Evolutionary conservation across 1,140 invertebrate species (phyloP), one percentile per base, ranked within the genome.

Genomic region (Cyclina sinensis): DNA sequence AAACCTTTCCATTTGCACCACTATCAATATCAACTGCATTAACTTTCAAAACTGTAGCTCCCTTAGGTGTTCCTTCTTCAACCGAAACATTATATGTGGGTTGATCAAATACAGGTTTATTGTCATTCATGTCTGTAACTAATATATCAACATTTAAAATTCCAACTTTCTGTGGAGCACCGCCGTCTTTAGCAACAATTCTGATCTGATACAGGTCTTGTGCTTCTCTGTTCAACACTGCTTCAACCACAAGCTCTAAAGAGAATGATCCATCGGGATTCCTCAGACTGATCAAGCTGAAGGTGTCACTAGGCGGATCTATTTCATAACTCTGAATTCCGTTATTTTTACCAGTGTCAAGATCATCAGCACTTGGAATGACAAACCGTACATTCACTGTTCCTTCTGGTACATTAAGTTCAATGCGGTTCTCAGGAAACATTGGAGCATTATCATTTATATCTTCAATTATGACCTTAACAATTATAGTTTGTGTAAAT

Each of bases 1-100:
- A 97, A 3, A 99, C 96, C 0, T 97, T 96, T 0, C 98, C 98
- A 96, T 99, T 99, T 73, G 97, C 97, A 0, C 98, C 98, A 92
- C 98, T 97, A 94, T 99, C 99, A n/a, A 96, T 96, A 95, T 99
- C 99, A 3, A 96, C 96, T 0, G 99, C 99, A 18, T 51, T 57
- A 35, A 90, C 97, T 97, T 96, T 89, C 74, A 98, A 95, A 37
- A 93, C 83, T 11, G 81, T 82, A 81, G 98, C 98, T 70, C 97
- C 97, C 0, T 97, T 96, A 32, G 97, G 97, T 0, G 97, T 97
- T 93, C 97, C 98, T 96, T 99, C 98, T 89, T 97, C 97, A 2
- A 94, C 86, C 14, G 97, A 96, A 92, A 98, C 98, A 81, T 97
- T 97, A 94, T 98, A 99, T n/a, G 97, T 96, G 65, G 96, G 12